These are phyloP conservation scores for Boleophthalmus pectinirostris DNA, from an alignment of 2,113 vertebrate species.

Conservation along the genomic window DNA sequence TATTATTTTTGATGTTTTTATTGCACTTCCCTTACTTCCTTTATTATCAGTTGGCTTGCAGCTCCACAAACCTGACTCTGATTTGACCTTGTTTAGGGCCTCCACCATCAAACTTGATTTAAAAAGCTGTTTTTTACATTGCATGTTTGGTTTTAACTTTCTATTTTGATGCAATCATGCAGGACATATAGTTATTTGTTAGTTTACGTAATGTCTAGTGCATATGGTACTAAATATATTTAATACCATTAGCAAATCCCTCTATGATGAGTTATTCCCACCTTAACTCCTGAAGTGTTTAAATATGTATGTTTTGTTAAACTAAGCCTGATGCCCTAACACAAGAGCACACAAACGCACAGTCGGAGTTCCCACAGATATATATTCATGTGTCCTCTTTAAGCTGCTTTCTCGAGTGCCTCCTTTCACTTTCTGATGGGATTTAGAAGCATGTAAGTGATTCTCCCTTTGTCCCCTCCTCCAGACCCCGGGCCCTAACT, in stretches of 20 bases:
- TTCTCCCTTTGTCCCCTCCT: conserved; percentile 78
- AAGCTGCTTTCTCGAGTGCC: conserved; percentile 72
- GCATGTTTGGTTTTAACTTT: no score
- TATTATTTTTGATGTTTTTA: no score
- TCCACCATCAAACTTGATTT: no score
- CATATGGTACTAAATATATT: neutral
- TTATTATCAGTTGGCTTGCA: no score
- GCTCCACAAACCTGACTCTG: no score
- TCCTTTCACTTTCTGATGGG: conserved; percentile 71
- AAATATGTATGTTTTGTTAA: neutral
- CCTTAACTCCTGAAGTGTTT: neutral
- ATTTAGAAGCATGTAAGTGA: conserved; percentile 80
- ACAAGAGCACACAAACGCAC: conserved; percentile 14
- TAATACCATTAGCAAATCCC: neutral
- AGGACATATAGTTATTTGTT: neutral
- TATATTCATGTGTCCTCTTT: conserved; percentile 71
- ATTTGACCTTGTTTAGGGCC: no score
- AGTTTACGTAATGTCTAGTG: neutral
- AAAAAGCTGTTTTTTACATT: no score
- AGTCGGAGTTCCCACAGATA: conserved; percentile 54
- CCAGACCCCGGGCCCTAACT: conserved; percentile 74
- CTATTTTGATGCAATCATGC: no score
- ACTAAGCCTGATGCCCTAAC: neutral
- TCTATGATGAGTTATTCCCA: neutral
- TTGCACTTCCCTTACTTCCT: no score